Percentiles rank a stretch among this genome's conserved stretches.
Conservation (phyloP, 2,797 vertebrate species). For the Gadopsis bispinosus region DNA sequence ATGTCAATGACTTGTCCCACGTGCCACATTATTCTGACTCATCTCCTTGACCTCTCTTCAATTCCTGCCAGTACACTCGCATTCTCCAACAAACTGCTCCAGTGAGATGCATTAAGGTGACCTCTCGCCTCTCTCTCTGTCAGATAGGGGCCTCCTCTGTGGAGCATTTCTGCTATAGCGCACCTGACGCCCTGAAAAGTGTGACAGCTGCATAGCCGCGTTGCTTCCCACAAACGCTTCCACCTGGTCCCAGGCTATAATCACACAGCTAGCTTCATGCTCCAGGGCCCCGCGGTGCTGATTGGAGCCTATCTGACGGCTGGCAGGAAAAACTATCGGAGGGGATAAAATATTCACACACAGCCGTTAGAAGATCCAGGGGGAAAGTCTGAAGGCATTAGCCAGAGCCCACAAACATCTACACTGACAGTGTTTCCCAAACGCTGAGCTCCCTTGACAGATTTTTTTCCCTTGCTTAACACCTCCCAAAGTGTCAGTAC, state of each 20-base stretch:
- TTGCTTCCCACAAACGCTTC: constrained; percentile 41
- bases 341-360: constrained; percentile 84
- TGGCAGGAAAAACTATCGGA: constrained; percentile 81
- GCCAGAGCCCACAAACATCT: constrained; percentile 77
- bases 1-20: constrained; percentile 57
- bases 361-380: constrained; percentile 78
- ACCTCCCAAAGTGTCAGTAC: constrained; percentile 71
- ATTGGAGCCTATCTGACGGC: constrained; percentile 84
- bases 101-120: constrained; percentile 61
- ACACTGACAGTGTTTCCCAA: constrained; percentile 79
- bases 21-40: constrained; percentile 71
- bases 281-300: constrained; percentile 74
- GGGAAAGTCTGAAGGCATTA: constrained; percentile 81
- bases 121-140: constrained; percentile 61
- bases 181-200: constrained; percentile 77
- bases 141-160: constrained; percentile 44
- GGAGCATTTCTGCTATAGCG: constrained; percentile 49
- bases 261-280: constrained; percentile 81
- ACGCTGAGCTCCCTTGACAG: constrained; percentile 77
- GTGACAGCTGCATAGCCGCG: constrained; percentile 74
- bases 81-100: constrained; percentile 53
- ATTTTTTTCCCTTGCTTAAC: constrained; percentile 68
- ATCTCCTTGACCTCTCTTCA: constrained; percentile 67
- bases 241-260: constrained; percentile 75
- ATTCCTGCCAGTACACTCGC: constrained; percentile 52